Conservation (phyloP, 2,113 vertebrate genomes). For the zebrafish (Danio rerio) region DNA sequence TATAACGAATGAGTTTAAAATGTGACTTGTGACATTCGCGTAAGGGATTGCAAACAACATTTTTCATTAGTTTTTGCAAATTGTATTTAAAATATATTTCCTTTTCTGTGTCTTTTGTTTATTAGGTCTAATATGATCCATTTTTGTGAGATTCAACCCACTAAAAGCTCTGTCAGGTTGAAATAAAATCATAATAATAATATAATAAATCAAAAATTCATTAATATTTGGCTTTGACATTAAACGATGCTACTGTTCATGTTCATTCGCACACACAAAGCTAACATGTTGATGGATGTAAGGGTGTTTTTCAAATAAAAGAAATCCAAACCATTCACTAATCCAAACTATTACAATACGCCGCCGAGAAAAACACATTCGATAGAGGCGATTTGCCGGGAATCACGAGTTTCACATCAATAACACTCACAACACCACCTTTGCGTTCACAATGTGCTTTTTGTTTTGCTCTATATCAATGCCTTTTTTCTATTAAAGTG, state of each 20-base stretch:
- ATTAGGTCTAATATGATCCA: neutral
- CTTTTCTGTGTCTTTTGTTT: neutral
- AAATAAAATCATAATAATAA: neutral
- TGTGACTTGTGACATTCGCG: no score
- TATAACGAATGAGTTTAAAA: no score
- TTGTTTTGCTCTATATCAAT: slow-evolving; percentile 30
- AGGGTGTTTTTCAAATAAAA: neutral
- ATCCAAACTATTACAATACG: neutral
- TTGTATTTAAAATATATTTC: neutral
- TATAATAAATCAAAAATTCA: no score
- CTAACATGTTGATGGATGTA: neutral
- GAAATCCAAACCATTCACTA: neutral
- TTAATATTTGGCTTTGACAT: neutral
- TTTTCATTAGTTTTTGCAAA: neutral
- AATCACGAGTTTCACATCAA: no score
- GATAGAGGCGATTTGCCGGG: no score
- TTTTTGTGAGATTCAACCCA: neutral
- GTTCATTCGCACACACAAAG: neutral
- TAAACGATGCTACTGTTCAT: neutral
- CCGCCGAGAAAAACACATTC: neutral
- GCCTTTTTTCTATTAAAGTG: slow-evolving; percentile 72
- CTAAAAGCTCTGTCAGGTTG: neutral
- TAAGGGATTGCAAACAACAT: no score
- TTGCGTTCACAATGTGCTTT: slow-evolving; percentile 24
- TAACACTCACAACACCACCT: neutral